Percentiles rank a stretch among this genome's conserved stretches.
phyloP scores from a whole-genome alignment of 2,888 invertebrate species.

The Magallana nippona region DNA sequence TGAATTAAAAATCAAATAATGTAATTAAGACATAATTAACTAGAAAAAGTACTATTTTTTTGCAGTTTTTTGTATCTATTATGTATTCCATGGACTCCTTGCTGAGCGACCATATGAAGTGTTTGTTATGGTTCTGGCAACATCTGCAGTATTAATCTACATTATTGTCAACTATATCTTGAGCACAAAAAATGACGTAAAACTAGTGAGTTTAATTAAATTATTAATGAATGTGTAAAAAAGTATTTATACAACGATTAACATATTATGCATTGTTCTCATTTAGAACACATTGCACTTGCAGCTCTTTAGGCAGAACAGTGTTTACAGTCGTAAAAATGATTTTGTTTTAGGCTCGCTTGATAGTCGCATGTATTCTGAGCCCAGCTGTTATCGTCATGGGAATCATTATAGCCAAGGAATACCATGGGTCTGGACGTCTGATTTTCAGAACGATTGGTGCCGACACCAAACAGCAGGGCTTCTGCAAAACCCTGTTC shows the following conservation, averaged over 20 bases:
- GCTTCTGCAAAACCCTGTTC: slow-evolving; percentile 68
- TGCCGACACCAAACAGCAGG: slow-evolving; percentile 69
- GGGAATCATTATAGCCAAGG: slow-evolving; percentile 58
- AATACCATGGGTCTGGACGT: slow-evolving; percentile 70
- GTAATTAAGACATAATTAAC: too few relatives aligned
- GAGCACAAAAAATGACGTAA: slow-evolving; percentile 58
- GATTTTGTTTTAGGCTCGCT: slow-evolving; percentile 53
- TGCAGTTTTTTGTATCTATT: slow-evolving; percentile 68
- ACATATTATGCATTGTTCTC: too few relatives aligned
- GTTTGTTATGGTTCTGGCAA: slow-evolving; percentile 64
- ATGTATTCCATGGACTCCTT: slow-evolving; percentile 67
- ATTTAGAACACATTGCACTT: not conserved
- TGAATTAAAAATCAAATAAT: too few relatives aligned
- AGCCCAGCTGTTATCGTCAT: slow-evolving; percentile 62
- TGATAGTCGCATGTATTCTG: slow-evolving; percentile 62
- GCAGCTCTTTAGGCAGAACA: too few relatives aligned
- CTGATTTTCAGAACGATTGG: slow-evolving; percentile 76
- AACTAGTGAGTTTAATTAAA: slow-evolving; percentile 68
- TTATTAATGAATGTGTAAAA: too few relatives aligned
- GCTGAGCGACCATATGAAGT: slow-evolving; percentile 72
- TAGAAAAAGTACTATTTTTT: too few relatives aligned
- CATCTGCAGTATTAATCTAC: slow-evolving; percentile 64
- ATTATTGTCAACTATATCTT: slow-evolving; percentile 68
- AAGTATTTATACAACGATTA: too few relatives aligned
- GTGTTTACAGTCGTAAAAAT: not conserved